These are phyloP conservation scores for Gymnorhina tibicen DNA, from an alignment of 2,113 vertebrate species.

Conservation along the genomic window DNA sequence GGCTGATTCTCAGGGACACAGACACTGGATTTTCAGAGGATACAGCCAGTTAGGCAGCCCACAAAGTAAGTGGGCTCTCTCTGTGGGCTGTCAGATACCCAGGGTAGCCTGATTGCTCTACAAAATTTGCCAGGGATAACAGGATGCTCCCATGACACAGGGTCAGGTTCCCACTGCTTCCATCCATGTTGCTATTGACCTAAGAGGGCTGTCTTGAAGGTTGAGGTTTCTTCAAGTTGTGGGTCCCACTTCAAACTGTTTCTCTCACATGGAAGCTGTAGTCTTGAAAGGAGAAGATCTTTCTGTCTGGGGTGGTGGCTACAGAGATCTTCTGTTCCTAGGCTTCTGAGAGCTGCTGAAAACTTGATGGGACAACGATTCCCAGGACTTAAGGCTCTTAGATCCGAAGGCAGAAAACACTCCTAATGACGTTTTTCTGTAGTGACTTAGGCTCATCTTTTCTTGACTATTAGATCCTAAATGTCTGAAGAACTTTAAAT, in stretches of 20 bases:
- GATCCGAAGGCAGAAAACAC: background rate
- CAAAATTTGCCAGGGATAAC: background rate
- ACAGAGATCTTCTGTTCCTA: background rate
- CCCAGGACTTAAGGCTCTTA: background rate
- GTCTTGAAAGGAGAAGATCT: background rate
- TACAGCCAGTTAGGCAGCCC: background rate
- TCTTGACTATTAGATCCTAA: background rate
- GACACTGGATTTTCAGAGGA: background rate
- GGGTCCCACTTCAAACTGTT: background rate
- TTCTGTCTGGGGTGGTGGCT: background rate
- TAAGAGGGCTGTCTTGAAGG: background rate
- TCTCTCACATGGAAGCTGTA: background rate
- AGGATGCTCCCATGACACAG: constrained; percentile 32
- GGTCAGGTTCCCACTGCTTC: constrained; percentile 9
- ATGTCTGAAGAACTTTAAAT: background rate
- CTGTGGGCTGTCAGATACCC: background rate
- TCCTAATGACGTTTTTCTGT: background rate
- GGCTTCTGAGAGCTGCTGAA: background rate
- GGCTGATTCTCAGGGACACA: background rate
- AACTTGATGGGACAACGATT: background rate
- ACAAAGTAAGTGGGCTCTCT: background rate
- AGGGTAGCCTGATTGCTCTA: background rate
- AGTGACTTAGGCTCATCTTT: background rate
- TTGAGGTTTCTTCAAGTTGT: background rate
- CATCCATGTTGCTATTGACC: background rate